Evolutionary conservation across 2,888 invertebrate species (phyloP).

Genomic region (Thumatha senex): DNA sequence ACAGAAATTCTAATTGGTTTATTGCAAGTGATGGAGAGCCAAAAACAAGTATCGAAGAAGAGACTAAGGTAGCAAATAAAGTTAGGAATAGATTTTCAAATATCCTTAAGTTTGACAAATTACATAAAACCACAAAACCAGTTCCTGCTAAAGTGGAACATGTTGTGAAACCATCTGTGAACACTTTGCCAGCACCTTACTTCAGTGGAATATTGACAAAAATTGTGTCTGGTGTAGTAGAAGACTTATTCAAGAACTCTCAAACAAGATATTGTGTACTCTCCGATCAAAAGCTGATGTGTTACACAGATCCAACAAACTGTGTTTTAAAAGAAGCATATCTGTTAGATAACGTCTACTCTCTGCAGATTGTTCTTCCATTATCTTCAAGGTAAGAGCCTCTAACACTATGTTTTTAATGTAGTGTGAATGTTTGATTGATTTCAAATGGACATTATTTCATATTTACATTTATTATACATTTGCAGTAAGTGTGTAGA

Average conservation of each 20-base stretch:
- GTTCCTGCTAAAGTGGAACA: conserved; percentile 46
- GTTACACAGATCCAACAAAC: conserved; percentile 89
- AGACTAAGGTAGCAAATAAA: conserved; percentile 51
- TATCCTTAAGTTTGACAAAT: conserved; percentile 77
- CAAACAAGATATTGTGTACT: conserved; percentile 89
- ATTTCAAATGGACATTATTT: no score
- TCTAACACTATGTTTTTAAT: not conserved
- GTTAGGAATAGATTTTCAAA: conserved; percentile 69
- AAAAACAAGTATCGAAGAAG: conserved; percentile 41
- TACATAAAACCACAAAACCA: conserved; percentile 57
- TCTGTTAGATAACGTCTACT: conserved; percentile 85
- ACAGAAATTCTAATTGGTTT: conserved; percentile 75
- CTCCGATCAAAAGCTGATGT: conserved; percentile 88
- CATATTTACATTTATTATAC: no score
- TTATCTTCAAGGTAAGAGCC: conserved; percentile 67
- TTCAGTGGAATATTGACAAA: conserved; percentile 85
- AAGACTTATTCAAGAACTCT: conserved; percentile 89
- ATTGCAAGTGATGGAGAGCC: conserved; percentile 41
- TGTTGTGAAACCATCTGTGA: conserved; percentile 80
- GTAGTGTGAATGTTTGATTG: no score
- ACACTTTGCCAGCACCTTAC: conserved; percentile 70
- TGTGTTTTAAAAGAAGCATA: conserved; percentile 88
- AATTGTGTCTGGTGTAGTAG: conserved; percentile 85
- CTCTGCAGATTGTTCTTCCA: conserved; percentile 85
- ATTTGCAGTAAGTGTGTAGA: no score